Evolutionary conservation across 2,888 invertebrate genomes (phyloP).

Genomic region (Orchesella flavescens): DNA sequence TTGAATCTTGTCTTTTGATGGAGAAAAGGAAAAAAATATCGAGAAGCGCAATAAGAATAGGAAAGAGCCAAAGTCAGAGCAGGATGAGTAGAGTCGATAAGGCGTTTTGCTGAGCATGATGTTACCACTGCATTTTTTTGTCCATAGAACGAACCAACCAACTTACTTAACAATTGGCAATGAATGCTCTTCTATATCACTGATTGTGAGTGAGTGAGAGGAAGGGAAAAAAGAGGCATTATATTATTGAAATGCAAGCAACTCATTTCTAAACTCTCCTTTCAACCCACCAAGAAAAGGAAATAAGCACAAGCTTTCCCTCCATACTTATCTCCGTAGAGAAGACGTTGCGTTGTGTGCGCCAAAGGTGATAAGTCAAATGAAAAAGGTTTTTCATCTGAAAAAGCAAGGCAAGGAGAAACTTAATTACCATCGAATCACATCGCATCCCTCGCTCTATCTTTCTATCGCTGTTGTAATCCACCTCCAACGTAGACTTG

Average conservation of each 20-base stretch:
- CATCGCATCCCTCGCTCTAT: neutral
- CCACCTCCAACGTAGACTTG: neutral
- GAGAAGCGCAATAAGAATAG: no score
- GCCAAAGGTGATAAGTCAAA: constrained; percentile 48
- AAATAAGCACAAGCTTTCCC: no score
- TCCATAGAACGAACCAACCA: neutral
- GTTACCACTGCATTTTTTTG: neutral
- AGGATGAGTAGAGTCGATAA: neutral
- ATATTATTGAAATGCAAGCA: constrained; percentile 24
- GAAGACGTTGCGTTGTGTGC: constrained; percentile 5
- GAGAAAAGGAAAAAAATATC: no score
- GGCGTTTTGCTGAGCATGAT: constrained; percentile 13
- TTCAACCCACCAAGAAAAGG: neutral
- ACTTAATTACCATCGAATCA: constrained; percentile 57
- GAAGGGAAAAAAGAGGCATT: neutral
- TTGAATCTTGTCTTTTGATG: no score
- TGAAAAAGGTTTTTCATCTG: constrained; percentile 36
- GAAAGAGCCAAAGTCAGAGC: no score
- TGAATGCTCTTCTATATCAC: constrained; percentile 13
- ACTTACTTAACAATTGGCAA: constrained; percentile 25
- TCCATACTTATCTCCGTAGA: constrained; percentile 1
- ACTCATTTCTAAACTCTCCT: constrained; percentile 14
- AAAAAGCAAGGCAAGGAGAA: constrained; percentile 50
- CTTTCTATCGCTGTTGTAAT: constrained; percentile 23
- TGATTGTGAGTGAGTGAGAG: neutral